Evolutionary conservation across 2,888 invertebrate genomes (phyloP), one percentile per base, ranked within the genome.

Genomic region (Apamea anceps): DNA sequence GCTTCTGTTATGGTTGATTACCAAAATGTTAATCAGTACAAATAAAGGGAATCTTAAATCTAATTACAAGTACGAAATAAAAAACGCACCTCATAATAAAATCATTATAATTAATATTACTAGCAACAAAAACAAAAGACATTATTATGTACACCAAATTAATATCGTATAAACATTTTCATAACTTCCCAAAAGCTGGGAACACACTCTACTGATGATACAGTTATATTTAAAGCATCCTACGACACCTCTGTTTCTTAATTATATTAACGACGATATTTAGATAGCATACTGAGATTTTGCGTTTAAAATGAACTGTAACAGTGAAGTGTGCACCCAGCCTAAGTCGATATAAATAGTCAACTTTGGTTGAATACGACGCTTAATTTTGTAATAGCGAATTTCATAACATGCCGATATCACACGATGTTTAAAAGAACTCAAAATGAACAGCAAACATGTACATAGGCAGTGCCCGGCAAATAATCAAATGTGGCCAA

Each of bases 71-170:
- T 48, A 63, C 62, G n/a, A 81, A 91, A 84, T 85, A 85, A 87
- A 85, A 73, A 67, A 82, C 65, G 63, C 75, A 18, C 10, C 62
- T 89, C 84, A 84, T 85, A 90, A 86, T 91, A 87, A 90, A 90
- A 87, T 90, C 82, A 83, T 91, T 90, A 90, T 90, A 85, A 85
- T 89, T 87, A 90, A 87, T 85, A 89, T 87, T 85, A 86, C 89
- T 90, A 89, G 90, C 90, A 90, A 90, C 90, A 90, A 90, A 90
- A 90, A 90, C 91, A 89, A 89, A 90, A 78, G 88, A 90, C 84
- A 90, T 77, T 89, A 91, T 91, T 93, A 92, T 93, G 85, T 93
- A 93, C 93, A 93, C 82, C 81, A 87, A 84, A 87, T 87, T 88
- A 87, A 88, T 88, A 91, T 87, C 80, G 82, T 89, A 86, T 86